Conservation (phyloP, 35 echinoderm and acorn worm species). For the Heliocidaris tuberculata region DNA sequence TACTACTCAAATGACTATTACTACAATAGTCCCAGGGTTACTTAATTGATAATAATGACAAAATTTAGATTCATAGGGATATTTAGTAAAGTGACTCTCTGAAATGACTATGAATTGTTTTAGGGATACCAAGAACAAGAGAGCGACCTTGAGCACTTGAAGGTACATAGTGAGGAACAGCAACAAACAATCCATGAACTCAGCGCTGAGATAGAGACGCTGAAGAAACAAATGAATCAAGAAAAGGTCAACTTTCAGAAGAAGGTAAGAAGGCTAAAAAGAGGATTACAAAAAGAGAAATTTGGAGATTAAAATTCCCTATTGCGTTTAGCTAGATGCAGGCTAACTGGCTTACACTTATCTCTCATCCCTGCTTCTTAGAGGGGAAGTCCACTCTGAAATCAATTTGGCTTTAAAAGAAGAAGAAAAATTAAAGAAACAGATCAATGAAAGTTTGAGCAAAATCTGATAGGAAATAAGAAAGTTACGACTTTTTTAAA, state of each 20-base stretch:
- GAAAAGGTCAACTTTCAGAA: constrained; percentile 39
- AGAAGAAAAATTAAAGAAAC: no score
- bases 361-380: neutral
- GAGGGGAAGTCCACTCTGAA: neutral
- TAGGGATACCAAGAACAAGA: constrained; percentile 61
- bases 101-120: neutral
- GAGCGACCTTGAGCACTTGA: constrained; percentile 42
- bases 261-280: constrained; percentile 1
- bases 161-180: constrained; percentile 50
- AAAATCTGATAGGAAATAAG: no score
- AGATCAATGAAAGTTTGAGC: no score
- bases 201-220: neutral
- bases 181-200: constrained; percentile 53
- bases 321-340: neutral
- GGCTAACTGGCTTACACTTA: neutral
- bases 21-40: no score
- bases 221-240: constrained; percentile 35
- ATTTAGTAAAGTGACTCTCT: neutral
- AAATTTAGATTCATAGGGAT: no score
- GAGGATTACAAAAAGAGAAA: neutral
- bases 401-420: no score
- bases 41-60: no score
- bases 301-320: neutral
- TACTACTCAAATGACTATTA: no score
- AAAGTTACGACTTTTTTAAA: no score